Base-by-base conservation (phyloP, 2,113 vertebrate genomes). In the Indri indri region DNA sequence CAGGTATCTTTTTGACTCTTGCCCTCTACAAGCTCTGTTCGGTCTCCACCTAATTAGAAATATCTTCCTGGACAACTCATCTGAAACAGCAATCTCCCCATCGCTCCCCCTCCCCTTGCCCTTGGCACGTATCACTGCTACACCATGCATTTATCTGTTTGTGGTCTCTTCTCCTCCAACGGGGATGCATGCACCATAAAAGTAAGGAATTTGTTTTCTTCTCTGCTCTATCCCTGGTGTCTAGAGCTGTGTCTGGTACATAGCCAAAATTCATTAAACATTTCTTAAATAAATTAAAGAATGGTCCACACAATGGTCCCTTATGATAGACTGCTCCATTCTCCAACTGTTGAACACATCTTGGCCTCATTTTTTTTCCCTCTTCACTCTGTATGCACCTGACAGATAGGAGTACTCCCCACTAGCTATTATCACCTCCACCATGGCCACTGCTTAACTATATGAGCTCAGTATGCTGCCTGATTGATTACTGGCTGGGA, bases 271-370 rank as follows among this genome's bases (percentile, higher is more conserved):
- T 42, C 52, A n/a, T 52, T 40, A 71, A 20, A 14, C 47, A 11
- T 82, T 47, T 94, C 45, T 50, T 79, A 54, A 87, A 14, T 63
- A 27, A 71, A 57, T 40, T 34, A 94, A 47, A 90, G 68, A 63
- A 68, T 14, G 3, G 42, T 27, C n/a, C 47, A 47, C 25, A 82
- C 13, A 47, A 27, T 50, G 0, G 42, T 30, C 25, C 17, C n/a
- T 22, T 77, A 2, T 8, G 17, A 82, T 10, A 68, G 18, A 13
- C 0, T 4, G 9, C 3, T 79, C 25, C 20, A n/a, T 12, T 81
- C 80, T 63, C 65, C 61, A 7, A 34, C 23, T 10, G 17, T 42
- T 2, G 4, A 47, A 57, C 37, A 5, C 0, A 0, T 8, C 18
- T 42, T 34, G 45, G 32, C 32, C 47, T 91, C 47, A 3, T 22